Evolutionary conservation across 2,113 vertebrate species (phyloP).

Genomic region (Zingel zingel): DNA sequence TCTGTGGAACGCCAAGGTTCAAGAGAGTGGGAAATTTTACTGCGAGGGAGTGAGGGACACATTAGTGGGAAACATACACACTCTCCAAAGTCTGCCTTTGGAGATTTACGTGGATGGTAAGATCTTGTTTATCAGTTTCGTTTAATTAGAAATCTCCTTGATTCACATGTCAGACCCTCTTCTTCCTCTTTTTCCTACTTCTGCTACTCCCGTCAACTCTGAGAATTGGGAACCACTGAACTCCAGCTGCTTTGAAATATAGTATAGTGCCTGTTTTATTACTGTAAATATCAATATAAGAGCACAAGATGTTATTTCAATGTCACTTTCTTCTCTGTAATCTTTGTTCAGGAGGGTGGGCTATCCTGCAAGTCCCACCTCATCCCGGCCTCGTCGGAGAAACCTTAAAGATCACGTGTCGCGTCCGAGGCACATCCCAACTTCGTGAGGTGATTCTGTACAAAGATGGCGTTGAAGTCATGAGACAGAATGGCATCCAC

Average conservation of each 20-base stretch:
- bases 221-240: background rate
- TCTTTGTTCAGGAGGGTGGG: conserved; percentile 74
- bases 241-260: background rate
- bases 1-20: conserved; percentile 1
- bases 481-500: background rate
- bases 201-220: background rate
- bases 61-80: background rate
- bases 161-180: background rate
- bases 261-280: background rate
- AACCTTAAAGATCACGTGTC: conserved; percentile 61
- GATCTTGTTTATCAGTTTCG: background rate
- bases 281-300: background rate
- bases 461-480: conserved; percentile 66
- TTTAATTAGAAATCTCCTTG: background rate
- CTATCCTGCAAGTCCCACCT: conserved; percentile 55
- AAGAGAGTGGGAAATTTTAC: conserved; percentile 61
- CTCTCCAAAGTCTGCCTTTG: conserved; percentile 68
- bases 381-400: conserved; percentile 51
- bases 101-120: conserved; percentile 78
- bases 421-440: conserved; percentile 35
- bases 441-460: conserved; percentile 71
- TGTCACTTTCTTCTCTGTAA: background rate
- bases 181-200: background rate
- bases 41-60: conserved; percentile 69
- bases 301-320: background rate